Evolutionary conservation across 2,113 vertebrate species (phyloP), one percentile per base, ranked within the genome.

Genomic region (Progne subis): DNA sequence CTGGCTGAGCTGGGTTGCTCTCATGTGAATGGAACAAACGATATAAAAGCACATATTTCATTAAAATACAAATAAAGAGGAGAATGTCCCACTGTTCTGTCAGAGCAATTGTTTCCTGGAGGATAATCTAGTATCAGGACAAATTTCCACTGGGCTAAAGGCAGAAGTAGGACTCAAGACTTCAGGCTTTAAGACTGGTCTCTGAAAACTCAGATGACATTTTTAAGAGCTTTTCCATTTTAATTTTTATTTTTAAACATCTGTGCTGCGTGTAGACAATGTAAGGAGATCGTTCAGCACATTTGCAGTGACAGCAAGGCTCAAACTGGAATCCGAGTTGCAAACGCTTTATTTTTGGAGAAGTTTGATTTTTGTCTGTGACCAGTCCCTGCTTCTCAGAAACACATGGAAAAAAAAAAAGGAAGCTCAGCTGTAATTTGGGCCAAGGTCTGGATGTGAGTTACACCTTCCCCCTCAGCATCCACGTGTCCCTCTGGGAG

Each of bases 201-300:
- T 69, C 82, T 79, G 86, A 87, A 94, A 94, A 79, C 26, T 85
- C 9, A 71, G 26, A 68, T 72, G 53, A 76, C 3, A 31, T 82
- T 87, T 71, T 53, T 8, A 26, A 87, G 80, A 75, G 70, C 70
- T 88, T 61, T 82, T 84, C 74, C 78, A 82, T 90, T 92, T 76
- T 39, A 87, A 47, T 65, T 89, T 84, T 87, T 78, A 76, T 87
- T 95, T 96, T 91, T 74, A 94, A 95, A 92, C 67, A 50, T 87
- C 79, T 87, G 84, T 91, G 74, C 46, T 61, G 70, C 0, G 1
- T 91, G 87, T 25, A 85, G 89, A 82, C 78, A 90, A 82, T 6
- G 43, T 72, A 79, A 91, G 78, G 91, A 95, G 78, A 82, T 72
- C 67, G 76, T 65, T 91, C 93, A 95, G 87, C 84, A 74, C 86